phyloP scores from a whole-genome alignment of 1,140 invertebrate species.

The Meteorus sp. region DNA sequence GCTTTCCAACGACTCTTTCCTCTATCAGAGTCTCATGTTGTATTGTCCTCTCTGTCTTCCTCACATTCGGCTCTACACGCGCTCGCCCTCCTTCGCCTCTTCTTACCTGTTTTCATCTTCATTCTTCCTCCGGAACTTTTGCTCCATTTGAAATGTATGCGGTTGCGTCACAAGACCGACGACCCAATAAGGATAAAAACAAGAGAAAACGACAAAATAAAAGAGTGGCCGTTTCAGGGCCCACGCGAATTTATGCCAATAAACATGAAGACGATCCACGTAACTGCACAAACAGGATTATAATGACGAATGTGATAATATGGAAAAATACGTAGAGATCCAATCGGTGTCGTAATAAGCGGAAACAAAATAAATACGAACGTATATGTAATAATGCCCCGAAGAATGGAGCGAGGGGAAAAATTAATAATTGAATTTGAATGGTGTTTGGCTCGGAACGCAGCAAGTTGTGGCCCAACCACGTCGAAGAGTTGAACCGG shows the following conservation, averaged over 20 bases:
- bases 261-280: constrained; percentile 27
- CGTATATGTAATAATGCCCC: background rate
- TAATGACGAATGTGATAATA: background rate
- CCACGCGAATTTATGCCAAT: constrained; percentile 17
- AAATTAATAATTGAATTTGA: background rate
- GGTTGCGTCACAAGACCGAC: constrained; percentile 33
- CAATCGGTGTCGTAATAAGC: no score
- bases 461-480: no score
- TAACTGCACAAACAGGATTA: constrained; percentile 15
- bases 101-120: no score
- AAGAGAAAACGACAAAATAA: constrained; percentile 34
- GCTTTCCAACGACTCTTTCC: constrained; percentile 11
- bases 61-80: background rate
- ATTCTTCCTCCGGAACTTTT: constrained; percentile 4
- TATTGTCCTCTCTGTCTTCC: constrained; percentile 9
- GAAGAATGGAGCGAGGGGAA: background rate
- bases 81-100: background rate
- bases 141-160: background rate
- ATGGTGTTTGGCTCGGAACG: no score
- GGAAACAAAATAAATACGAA: no score
- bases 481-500: constrained; percentile 45
- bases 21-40: constrained; percentile 4
- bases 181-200: constrained; percentile 38
- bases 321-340: no score
- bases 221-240: constrained; percentile 22